phyloP scores from a whole-genome alignment of 2,888 invertebrate genomes.

The Pseudococcus longispinus region DNA sequence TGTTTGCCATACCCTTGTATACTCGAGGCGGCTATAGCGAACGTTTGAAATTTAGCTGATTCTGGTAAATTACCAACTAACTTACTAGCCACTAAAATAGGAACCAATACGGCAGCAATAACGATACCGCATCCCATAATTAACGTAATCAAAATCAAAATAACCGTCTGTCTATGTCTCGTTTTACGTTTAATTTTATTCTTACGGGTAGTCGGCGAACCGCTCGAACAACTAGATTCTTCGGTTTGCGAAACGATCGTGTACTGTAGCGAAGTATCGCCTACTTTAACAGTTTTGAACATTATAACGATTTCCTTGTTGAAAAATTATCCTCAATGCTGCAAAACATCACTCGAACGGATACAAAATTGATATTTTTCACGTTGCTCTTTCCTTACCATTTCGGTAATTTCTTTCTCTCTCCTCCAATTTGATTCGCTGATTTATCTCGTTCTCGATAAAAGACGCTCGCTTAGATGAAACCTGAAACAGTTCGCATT shows the following conservation, averaged over 20 bases:
- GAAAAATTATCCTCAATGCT: not conserved
- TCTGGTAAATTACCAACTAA: slow-evolving; percentile 61
- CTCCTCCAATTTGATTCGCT: not conserved
- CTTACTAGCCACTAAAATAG: slow-evolving; percentile 61
- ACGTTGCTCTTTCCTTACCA: not conserved
- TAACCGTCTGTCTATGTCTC: slow-evolving; percentile 60
- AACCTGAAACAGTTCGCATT: not conserved
- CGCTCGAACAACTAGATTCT: slow-evolving; percentile 8
- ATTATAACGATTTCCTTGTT: slow-evolving; percentile 62
- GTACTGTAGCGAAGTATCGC: slow-evolving; percentile 77
- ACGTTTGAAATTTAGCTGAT: slow-evolving; percentile 60
- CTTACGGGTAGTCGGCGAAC: not conserved
- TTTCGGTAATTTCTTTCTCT: not conserved
- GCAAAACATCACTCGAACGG: not conserved
- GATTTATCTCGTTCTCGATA: not conserved
- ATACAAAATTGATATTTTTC: not conserved
- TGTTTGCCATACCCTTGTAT: slow-evolving; percentile 59
- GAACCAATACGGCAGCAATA: slow-evolving; percentile 62
- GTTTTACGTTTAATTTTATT: slow-evolving; percentile 57
- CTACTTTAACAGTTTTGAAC: slow-evolving; percentile 79
- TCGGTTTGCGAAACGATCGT: slow-evolving; percentile 53
- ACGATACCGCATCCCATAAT: slow-evolving; percentile 61
- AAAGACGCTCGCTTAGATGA: not conserved
- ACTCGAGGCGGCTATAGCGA: slow-evolving; percentile 59
- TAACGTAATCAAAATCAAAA: slow-evolving; percentile 60